Conservation (phyloP, 2,888 invertebrate genomes). For the Elysia crispata region DNA sequence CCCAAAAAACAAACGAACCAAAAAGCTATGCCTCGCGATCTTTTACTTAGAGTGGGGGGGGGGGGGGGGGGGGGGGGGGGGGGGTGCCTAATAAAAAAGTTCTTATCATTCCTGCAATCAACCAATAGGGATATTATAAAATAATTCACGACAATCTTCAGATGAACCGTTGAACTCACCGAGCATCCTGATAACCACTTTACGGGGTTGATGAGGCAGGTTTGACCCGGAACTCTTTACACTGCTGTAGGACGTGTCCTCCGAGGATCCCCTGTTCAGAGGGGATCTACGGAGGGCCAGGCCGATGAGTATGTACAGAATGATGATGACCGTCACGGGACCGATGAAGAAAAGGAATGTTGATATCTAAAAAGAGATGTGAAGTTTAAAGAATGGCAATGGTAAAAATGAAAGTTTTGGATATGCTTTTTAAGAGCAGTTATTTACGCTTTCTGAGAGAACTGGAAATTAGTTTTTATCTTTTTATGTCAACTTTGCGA, state of each 20-base stretch:
- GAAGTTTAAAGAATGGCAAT: not conserved
- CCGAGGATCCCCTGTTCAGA: constrained; percentile 51
- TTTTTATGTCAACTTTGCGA: too few relatives aligned
- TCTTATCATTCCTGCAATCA: too few relatives aligned
- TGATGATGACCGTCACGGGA: constrained; percentile 85
- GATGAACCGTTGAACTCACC: constrained; percentile 57
- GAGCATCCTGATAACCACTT: constrained; percentile 67
- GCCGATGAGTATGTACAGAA: constrained; percentile 82
- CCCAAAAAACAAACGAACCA: not conserved
- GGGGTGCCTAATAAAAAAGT: too few relatives aligned
- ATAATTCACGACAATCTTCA: too few relatives aligned
- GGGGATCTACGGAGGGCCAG: constrained; percentile 63
- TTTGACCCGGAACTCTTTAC: constrained; percentile 31
- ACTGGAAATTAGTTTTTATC: too few relatives aligned
- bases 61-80: too few relatives aligned
- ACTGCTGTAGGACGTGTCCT: constrained; percentile 47
- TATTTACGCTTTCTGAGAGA: too few relatives aligned
- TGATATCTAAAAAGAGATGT: constrained; percentile 84
- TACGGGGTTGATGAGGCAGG: constrained; percentile 55
- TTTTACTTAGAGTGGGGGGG: too few relatives aligned
- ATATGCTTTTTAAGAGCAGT: not conserved
- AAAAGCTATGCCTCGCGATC: too few relatives aligned
- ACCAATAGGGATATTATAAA: too few relatives aligned
- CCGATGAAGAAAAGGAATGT: constrained; percentile 89
- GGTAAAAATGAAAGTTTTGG: not conserved